Conservation (phyloP, 1,140 invertebrate genomes). For the Drosophila prosaltans region DNA sequence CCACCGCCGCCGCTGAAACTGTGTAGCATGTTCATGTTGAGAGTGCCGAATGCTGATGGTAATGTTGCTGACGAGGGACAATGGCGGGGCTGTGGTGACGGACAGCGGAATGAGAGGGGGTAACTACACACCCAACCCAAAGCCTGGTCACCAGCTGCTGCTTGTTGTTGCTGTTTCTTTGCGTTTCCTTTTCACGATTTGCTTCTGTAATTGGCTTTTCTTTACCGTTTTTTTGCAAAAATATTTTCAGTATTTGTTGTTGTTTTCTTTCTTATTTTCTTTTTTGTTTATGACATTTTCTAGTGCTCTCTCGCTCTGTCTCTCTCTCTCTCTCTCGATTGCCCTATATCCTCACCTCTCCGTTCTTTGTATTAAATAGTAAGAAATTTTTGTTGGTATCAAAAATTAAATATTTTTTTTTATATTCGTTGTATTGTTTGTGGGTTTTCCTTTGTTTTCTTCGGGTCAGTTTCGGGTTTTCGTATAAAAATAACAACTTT, state of each 20-base stretch:
- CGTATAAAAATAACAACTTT: constrained; percentile 21
- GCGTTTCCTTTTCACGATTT: constrained; percentile 8
- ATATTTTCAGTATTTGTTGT: constrained; percentile 48
- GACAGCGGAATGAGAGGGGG: constrained; percentile 28
- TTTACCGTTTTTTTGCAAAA: constrained; percentile 47
- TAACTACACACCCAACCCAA: constrained; percentile 25
- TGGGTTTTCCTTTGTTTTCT: constrained; percentile 13
- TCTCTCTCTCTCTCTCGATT: background rate
- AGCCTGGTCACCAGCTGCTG: constrained; percentile 20
- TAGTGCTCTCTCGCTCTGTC: constrained; percentile 17
- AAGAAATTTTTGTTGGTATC: constrained; percentile 11
- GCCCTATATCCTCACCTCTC: background rate
- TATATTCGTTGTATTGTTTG: constrained; percentile 40
- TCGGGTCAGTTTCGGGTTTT: constrained; percentile 10
- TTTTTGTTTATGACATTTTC: constrained; percentile 23
- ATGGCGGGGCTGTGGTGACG: background rate
- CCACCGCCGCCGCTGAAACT: constrained; percentile 73
- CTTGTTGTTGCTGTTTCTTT: constrained; percentile 25
- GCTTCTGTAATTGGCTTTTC: constrained; percentile 17
- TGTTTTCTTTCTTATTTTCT: constrained; percentile 36
- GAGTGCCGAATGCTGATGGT: constrained; percentile 11
- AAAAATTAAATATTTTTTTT: background rate
- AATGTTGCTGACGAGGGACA: constrained; percentile 9
- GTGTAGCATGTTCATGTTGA: constrained; percentile 78
- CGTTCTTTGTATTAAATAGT: background rate